These are phyloP conservation scores for Pocillopora verrucosa DNA, from an alignment of 64 coral and sea anemone genomes.

Conservation along the genomic window DNA sequence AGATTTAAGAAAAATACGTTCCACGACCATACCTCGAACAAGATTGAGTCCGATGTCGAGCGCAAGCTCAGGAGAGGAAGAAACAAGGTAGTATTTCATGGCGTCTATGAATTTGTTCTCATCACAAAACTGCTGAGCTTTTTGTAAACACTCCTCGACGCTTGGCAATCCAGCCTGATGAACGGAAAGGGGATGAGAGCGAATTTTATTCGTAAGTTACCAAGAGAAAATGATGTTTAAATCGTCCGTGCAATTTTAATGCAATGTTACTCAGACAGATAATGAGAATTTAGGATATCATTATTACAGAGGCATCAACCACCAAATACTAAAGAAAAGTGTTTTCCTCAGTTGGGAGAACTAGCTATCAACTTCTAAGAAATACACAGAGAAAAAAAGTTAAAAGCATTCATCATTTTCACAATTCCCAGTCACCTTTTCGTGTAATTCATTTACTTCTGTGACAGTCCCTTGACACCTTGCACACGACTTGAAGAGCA, in stretches of 20 bases:
- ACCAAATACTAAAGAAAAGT: too few relatives aligned
- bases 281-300: too few relatives aligned
- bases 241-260: too few relatives aligned
- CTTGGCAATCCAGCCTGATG: conserved; percentile 75
- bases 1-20: not conserved
- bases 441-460: conserved; percentile 87
- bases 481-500: conserved; percentile 74
- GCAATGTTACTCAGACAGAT: too few relatives aligned
- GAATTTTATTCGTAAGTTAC: not conserved
- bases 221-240: too few relatives aligned
- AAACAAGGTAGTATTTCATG: conserved; percentile 84
- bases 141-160: conserved; percentile 82
- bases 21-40: conserved; percentile 60
- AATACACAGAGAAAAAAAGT: too few relatives aligned
- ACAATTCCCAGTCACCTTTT: conserved; percentile 56
- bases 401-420: not conserved
- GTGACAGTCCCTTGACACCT: conserved; percentile 70
- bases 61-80: conserved; percentile 77
- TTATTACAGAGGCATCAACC: not conserved
- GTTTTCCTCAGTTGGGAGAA: too few relatives aligned
- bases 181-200: not conserved
- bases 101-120: conserved; percentile 84
- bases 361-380: too few relatives aligned
- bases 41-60: conserved; percentile 93
- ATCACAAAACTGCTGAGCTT: conserved; percentile 80